Conservation (phyloP, 2,888 invertebrate genomes). For the Nymphalis polychloros region DNA sequence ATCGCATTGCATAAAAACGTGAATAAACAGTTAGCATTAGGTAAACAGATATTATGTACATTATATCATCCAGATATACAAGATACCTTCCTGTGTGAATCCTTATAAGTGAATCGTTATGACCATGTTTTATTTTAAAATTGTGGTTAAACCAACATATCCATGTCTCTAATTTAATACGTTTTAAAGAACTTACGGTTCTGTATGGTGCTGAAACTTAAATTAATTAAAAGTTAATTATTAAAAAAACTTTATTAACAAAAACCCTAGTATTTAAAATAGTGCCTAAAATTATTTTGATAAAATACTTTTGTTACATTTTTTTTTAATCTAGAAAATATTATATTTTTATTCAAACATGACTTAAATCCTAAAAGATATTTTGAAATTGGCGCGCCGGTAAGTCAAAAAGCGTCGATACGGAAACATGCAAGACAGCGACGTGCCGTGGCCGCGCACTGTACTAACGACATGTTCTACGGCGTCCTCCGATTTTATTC, state of each 20-base stretch:
- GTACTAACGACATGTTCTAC: conserved; percentile 79
- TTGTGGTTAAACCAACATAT: not conserved
- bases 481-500: conserved; percentile 81
- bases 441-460: conserved; percentile 74
- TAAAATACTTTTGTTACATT: no score
- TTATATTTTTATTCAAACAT: no score
- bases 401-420: conserved; percentile 59
- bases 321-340: not conserved
- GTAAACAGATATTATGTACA: not conserved
- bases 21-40: no score
- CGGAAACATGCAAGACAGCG: conserved; percentile 66
- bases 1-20: no score
- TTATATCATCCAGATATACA: conserved; percentile 6
- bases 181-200: no score
- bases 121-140: conserved; percentile 1
- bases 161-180: no score
- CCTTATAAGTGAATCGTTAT: conserved; percentile 17
- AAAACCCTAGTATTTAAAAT: no score
- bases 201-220: no score
- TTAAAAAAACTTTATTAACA: no score
- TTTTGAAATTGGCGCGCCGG: conserved; percentile 43
- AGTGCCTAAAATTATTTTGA: no score
- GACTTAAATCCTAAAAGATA: not conserved
- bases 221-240: no score
- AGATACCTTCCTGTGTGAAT: conserved; percentile 19